These are phyloP conservation scores for Epinotia brunnichana DNA, from an alignment of 2,888 invertebrate species.

Conservation along the genomic window DNA sequence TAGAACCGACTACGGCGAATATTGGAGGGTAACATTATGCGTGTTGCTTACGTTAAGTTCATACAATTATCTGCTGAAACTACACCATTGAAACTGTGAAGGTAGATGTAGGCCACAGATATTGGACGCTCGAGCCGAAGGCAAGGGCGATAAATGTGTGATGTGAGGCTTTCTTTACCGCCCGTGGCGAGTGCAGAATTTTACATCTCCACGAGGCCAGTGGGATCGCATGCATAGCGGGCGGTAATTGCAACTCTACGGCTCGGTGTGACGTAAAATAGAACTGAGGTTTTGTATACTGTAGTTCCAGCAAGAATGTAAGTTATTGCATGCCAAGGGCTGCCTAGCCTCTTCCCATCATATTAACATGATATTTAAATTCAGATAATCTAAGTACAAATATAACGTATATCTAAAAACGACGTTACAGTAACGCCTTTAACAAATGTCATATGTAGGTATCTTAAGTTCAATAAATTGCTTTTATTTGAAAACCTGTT, in stretches of 20 bases:
- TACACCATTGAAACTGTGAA: not conserved
- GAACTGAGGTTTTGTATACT: not conserved
- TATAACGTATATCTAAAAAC: constrained; percentile 9
- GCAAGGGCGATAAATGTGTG: no score
- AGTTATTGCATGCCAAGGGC: not conserved
- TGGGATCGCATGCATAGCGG: no score
- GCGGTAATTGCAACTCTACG: no score
- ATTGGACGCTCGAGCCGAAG: no score
- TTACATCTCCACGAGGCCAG: no score
- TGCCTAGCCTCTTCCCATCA: not conserved
- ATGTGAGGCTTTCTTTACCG: no score
- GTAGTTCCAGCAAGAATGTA: constrained; percentile 2
- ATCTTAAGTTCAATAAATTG: constrained; percentile 19
- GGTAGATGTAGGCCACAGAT: no score
- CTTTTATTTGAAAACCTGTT: constrained; percentile 17
- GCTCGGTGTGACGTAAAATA: no score
- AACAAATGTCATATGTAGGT: constrained; percentile 5
- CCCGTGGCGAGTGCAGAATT: no score
- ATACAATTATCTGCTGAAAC: constrained; percentile 2
- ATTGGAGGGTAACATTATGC: constrained; percentile 32
- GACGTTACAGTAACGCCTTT: constrained; percentile 2
- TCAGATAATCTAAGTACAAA: constrained; percentile 24
- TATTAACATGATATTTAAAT: not conserved
- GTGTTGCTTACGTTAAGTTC: constrained; percentile 9
- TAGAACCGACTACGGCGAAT: constrained; percentile 14